Base-by-base conservation (phyloP, 2,888 invertebrate genomes). In the Drosophila meridionalis region DNA sequence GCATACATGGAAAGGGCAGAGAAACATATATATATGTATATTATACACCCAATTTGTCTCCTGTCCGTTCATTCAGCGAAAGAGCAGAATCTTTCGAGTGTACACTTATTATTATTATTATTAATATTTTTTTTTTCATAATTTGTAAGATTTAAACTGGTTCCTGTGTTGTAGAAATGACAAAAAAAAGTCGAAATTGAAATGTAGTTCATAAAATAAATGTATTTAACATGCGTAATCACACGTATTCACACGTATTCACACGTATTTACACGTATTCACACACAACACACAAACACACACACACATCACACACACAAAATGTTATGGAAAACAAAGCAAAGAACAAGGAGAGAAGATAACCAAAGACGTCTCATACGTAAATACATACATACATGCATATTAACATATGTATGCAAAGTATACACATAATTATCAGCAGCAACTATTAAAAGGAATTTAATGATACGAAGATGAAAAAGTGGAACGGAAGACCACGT, bases 131-230 rank as follows among this genome's bases (percentile, higher is more conserved):
- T 71, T 86, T 66, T 60, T 42, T 70, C 28, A 45, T 58, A 61
- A 63, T 75, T 72, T 42, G 3, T 76, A 83, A 76, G 73, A 59
- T 69, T 70, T 63, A 78, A 82, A 87, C 83, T 85, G 87, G 85
- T 85, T 85, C 85, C 90, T 85, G 88, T 87, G 90, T 85, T 89
- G 83, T 87, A 89, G 75, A 89, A 82, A 71, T 74, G 64, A 73
- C 8, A 55, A 38, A 75, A 73, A 30, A 61, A 60, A 60, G n/a
- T 40, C 32, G 59, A 77, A 69, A 67, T 50, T 50, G 73, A 76
- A 36, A 75, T 67, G 47, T 56, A 70, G 70, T 61, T 82, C 55
- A 66, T 66, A 85, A 66, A 70, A 69, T 50, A 20, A 43, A 58
- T 67, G 59, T 58, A 66, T 59, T 63, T 48, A 58, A 60, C 34